Base-by-base conservation (phyloP, 2,113 vertebrate genomes). In the Sinocyclocheilus anshuiensis region DNA sequence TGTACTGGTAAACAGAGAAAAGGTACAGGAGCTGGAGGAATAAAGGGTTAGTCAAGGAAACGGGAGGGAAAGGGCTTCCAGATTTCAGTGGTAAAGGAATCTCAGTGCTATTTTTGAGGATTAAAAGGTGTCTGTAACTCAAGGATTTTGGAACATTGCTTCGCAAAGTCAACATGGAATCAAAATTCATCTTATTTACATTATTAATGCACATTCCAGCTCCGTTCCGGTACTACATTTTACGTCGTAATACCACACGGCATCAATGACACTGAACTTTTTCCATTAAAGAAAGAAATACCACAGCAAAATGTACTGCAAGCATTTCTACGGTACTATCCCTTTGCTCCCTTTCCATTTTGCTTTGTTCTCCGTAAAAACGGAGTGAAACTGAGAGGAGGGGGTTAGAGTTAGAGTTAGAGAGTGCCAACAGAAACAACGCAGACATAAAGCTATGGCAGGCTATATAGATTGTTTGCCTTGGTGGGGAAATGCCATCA, bases 381-480 rank as follows among this genome's bases (percentile, higher is more conserved):
- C 65, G 67, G 63, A 84, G 69, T 84, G 74, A 88, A 86, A 86
- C 74, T 88, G 78, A 76, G 67, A 80, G 72, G 50, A 63, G 69
- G 67, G 72, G 78, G 77, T 72, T 72, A 71, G 75, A 15, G 42
- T 42, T 75, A 77, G 87, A 8, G 80, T 91, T 82, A 6, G 79
- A 87, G 88, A 88, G 65, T 1, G 84, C 87, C 89, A 91, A 91
- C 71, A 88, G 78, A 90, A 89, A 92, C 85, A 90, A 82, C 71
- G 65, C 63, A 65, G 50, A 82, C 76, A 88, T 86, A 72, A 90
- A 86, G 77, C 45, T 74, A 76, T 57, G 65, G 84, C 83, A 59
- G 89, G 82, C 88, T 87, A 39, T 83, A 78, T 74, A 42, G n/a
- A 24, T 67, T 61, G 92, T 92, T 93, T 94, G 91, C 89, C 89